phyloP scores from a whole-genome alignment of 2,797 vertebrate species.

The Halcyon smyrnensis region DNA sequence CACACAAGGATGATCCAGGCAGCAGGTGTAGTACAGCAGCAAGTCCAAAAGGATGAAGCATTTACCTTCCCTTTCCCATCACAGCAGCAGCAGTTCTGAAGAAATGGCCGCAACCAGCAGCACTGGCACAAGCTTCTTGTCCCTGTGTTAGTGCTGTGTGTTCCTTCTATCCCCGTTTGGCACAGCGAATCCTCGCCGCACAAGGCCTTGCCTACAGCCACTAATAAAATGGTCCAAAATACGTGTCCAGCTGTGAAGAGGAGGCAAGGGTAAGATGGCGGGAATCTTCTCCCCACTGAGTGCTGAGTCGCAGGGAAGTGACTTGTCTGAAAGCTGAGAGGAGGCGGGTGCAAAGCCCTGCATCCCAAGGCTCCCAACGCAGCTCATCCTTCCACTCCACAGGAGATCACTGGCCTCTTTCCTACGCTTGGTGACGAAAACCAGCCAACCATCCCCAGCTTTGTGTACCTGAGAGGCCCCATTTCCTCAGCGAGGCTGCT shows the following conservation, averaged over 20 bases:
- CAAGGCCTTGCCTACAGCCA: not conserved
- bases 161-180: not conserved
- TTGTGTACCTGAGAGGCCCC: not conserved
- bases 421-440: rapidly evolving
- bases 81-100: not conserved
- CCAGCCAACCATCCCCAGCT: not conserved
- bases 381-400: not conserved
- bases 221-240: not conserved
- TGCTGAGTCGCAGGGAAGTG: not conserved
- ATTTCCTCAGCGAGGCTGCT: not conserved
- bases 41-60: not conserved
- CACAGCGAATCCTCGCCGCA: rapidly evolving
- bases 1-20: not conserved
- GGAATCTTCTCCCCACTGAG: not conserved
- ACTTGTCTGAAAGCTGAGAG: not conserved
- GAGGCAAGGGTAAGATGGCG: not conserved
- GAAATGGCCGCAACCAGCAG: not conserved
- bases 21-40: not conserved
- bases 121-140: not conserved
- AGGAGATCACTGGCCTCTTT: not conserved
- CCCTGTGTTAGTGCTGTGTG: not conserved
- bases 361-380: rapidly evolving
- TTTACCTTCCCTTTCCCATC: not conserved
- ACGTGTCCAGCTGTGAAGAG: not conserved
- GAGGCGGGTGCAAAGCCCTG: not conserved